Conservation (phyloP, 2,113 vertebrate species). For the Bubo bubo region DNA sequence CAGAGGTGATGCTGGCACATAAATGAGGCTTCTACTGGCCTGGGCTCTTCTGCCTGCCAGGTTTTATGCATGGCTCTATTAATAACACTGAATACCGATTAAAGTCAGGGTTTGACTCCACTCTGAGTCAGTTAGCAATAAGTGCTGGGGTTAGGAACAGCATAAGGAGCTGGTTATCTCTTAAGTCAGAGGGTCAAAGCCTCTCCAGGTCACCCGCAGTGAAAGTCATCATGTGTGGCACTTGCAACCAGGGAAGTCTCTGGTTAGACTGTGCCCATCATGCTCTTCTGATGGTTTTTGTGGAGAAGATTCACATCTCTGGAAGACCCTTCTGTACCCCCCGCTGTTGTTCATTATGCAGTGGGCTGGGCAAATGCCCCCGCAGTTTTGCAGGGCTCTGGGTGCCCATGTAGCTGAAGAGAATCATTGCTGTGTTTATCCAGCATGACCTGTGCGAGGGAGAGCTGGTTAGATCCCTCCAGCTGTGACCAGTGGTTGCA, state of each 20-base stretch:
- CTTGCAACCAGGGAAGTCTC: not conserved
- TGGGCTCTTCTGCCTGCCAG: not conserved
- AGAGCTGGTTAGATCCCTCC: not conserved
- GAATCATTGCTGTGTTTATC: not conserved
- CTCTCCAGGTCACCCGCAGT: not conserved
- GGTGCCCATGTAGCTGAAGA: not conserved
- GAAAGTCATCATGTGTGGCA: not conserved
- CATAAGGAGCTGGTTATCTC: not conserved
- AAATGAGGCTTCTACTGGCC: not conserved
- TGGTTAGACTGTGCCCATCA: not conserved
- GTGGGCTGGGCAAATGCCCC: not conserved
- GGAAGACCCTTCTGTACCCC: not conserved
- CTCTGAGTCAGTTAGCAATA: not conserved
- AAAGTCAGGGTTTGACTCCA: not conserved
- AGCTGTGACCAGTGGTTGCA: not conserved
- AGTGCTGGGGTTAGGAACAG: not conserved
- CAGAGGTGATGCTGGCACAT: not conserved
- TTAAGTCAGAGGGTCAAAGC: not conserved
- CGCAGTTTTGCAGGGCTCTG: not conserved
- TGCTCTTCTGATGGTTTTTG: not conserved
- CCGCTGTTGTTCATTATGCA: not conserved
- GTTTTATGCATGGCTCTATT: not conserved
- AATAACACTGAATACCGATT: slow-evolving; percentile 1
- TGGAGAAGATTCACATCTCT: not conserved
- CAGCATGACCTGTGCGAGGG: not conserved